A percentile compares a stretch with the other conserved stretches of the same genome.
Conservation (phyloP, 2,797 vertebrate species). For the Morus bassanus region DNA sequence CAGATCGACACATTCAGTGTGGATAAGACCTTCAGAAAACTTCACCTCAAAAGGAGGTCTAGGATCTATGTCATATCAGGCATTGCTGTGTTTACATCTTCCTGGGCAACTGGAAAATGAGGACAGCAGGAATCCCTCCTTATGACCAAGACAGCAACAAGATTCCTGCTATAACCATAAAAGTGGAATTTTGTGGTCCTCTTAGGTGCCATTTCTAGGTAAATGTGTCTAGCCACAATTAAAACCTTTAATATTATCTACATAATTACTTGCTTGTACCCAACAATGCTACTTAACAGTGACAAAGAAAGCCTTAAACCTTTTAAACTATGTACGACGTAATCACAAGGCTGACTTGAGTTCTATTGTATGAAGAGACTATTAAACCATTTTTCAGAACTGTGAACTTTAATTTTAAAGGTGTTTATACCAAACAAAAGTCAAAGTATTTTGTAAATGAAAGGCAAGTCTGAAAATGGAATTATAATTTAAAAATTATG, state of each 20-base stretch:
- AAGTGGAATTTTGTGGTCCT: slow-evolving; percentile 39
- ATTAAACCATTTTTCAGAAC: not conserved
- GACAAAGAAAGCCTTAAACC: slow-evolving; percentile 23
- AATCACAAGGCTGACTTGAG: not conserved
- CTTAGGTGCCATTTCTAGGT: slow-evolving; percentile 48
- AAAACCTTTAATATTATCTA: slow-evolving; percentile 49
- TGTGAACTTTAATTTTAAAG: not conserved
- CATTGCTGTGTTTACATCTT: not conserved
- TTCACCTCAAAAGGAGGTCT: not conserved
- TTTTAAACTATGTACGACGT: not conserved
- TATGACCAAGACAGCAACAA: not conserved
- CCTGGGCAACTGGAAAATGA: not conserved
- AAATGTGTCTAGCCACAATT: slow-evolving; percentile 40
- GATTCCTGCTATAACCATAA: slow-evolving; percentile 23
- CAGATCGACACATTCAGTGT: not conserved
- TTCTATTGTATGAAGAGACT: not conserved
- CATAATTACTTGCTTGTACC: slow-evolving; percentile 18
- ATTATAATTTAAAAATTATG: not conserved
- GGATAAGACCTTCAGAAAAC: not conserved
- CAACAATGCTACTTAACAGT: not conserved
- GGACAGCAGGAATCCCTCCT: not conserved
- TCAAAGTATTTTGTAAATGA: not conserved
- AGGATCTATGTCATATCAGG: not conserved
- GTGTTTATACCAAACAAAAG: not conserved
- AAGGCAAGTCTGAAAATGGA: not conserved